Conservation (phyloP, 37 sponge, comb jelly and placozoan species). For the Axinella damicornis region DNA sequence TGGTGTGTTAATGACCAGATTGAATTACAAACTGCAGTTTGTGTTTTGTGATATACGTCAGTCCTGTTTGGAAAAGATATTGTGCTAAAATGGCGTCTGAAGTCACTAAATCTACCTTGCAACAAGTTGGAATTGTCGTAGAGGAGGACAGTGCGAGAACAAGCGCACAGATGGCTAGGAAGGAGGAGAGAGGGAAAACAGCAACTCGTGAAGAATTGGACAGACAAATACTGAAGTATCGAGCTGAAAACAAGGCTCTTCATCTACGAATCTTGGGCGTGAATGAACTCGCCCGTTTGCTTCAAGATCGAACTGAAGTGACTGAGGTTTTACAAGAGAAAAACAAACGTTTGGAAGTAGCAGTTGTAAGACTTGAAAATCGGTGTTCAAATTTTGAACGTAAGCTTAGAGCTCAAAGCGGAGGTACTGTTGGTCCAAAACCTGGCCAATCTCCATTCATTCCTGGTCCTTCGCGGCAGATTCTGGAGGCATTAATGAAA, state of each 20-base stretch:
- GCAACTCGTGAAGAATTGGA: conserved; percentile 31
- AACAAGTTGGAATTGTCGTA: no score
- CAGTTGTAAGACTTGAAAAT: conserved; percentile 75
- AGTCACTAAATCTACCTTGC: no score
- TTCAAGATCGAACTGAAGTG: conserved; percentile 64
- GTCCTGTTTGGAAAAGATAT: no score
- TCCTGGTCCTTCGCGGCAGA: conserved; percentile 69
- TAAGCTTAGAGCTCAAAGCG: conserved; percentile 34
- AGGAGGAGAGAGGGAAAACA: neutral
- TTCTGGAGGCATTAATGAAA: conserved; percentile 67
- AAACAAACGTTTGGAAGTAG: conserved; percentile 69
- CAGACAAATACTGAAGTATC: conserved; percentile 1
- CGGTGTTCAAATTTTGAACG: conserved; percentile 65
- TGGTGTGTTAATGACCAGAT: no score
- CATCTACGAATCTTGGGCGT: conserved; percentile 74
- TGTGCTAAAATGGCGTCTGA: no score
- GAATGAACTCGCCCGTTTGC: conserved; percentile 61
- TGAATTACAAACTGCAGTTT: no score
- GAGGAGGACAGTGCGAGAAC: no score
- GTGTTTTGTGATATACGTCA: no score
- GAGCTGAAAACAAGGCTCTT: conserved; percentile 34
- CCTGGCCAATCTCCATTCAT: conserved; percentile 52
- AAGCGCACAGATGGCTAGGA: no score
- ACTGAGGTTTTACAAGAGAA: conserved; percentile 44
- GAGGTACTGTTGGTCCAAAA: neutral